Conservation (phyloP, 2,888 invertebrate species). For the Crepidodera aurea region DNA sequence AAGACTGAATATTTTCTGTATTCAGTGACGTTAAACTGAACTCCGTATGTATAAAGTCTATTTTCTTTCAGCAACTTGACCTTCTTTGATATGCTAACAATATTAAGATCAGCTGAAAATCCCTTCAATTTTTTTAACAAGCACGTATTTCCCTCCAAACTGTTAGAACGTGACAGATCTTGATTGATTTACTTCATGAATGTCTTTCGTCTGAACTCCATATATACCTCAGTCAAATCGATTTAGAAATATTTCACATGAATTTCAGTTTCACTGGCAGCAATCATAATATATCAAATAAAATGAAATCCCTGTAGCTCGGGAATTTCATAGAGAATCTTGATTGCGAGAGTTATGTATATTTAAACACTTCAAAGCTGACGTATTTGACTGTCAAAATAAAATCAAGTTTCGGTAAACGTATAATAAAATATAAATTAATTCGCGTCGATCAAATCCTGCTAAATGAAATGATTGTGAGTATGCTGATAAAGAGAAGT, state of each 20-base stretch:
- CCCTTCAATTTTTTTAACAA: slow-evolving; percentile 6
- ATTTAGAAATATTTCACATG: slow-evolving; percentile 27
- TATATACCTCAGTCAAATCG: slow-evolving; percentile 17
- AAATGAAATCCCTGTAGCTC: slow-evolving; percentile 20
- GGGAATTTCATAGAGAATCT: slow-evolving; percentile 23
- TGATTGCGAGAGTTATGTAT: slow-evolving; percentile 36
- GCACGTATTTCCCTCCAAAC: slow-evolving; percentile 7
- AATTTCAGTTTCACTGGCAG: slow-evolving; percentile 32
- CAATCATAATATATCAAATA: slow-evolving; percentile 31
- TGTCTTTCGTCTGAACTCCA: slow-evolving; percentile 20
- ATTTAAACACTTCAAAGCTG: slow-evolving; percentile 35
- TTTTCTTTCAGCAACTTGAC: no score
- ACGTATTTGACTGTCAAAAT: slow-evolving; percentile 13
- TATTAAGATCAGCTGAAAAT: slow-evolving; percentile 1
- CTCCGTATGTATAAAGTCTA: no score
- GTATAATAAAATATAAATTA: slow-evolving; percentile 6
- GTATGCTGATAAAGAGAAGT: no score
- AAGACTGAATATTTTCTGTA: no score
- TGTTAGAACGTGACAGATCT: slow-evolving; percentile 17
- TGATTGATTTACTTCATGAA: slow-evolving; percentile 23
- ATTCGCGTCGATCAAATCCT: background rate
- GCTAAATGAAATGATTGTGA: background rate
- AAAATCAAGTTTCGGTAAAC: slow-evolving; percentile 9
- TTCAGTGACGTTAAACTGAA: no score
- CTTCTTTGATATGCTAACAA: background rate